Conservation (phyloP, 2,888 invertebrate genomes). For the Platypus cylindrus region DNA sequence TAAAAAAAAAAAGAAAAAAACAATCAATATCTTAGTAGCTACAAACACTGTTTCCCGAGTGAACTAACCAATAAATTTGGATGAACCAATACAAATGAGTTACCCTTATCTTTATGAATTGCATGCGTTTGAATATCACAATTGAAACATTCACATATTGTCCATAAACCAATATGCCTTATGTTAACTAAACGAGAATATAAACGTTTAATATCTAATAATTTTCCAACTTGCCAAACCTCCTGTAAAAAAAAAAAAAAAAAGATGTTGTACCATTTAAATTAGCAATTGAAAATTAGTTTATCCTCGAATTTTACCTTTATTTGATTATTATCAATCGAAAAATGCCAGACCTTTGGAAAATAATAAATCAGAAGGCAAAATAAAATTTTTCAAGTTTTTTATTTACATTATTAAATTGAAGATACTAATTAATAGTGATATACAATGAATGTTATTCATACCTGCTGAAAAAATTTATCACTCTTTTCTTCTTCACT, state of each 20-base stretch:
- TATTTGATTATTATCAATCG: neutral
- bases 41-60: no score
- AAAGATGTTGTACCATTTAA: neutral
- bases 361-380: constrained; percentile 2
- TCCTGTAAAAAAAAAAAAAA: constrained; percentile 32
- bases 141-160: constrained; percentile 48
- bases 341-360: constrained; percentile 1
- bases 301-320: constrained; percentile 2
- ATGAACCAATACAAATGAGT: constrained; percentile 41
- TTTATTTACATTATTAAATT: neutral
- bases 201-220: constrained; percentile 40
- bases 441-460: no score
- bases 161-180: constrained; percentile 46
- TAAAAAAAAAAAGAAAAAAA: constrained; percentile 8
- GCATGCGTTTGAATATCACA: constrained; percentile 53
- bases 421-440: neutral
- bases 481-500: constrained; percentile 47
- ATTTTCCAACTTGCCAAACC: constrained; percentile 39
- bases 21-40: neutral
- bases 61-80: constrained; percentile 45
- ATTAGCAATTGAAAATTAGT: neutral
- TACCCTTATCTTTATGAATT: constrained; percentile 42
- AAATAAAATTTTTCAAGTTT: neutral
- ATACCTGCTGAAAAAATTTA: constrained; percentile 55
- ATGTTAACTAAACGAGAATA: constrained; percentile 46